Base-by-base conservation (phyloP, 2,113 vertebrate species). In the Varanus salvator region DNA sequence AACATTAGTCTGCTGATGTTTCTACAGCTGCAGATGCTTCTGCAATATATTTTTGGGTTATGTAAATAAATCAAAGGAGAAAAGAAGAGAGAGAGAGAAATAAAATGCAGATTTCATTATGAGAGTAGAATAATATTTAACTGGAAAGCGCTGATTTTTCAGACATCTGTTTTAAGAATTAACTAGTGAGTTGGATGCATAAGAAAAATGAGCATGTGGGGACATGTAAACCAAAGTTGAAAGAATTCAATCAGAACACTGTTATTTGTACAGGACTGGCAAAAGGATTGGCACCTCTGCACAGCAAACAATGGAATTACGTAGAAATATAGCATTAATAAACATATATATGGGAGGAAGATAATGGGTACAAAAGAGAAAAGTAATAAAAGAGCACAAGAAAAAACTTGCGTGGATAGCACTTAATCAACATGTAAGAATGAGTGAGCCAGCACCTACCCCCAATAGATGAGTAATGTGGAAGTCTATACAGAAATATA, bases 171-270 rank as follows among this genome's bases (percentile, higher is more conserved):
- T 91, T 44, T 54, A 69, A 89, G 76, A 87, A 87, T 82, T 72
- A 78, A 1, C 50, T 66, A 34, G 1, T 21, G 6, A 12, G 57
- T 64, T 69, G 29, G 82, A 72, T 15, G 52, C 31, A 48, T n/a
- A 95, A 74, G 57, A 29, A 90, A 93, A 92, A 76, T 0, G 0
- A 89, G 9, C 48, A 86, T 3, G 8, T 3, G 3, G 2, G 5
- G 34, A 92, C 74, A 93, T 71, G 81, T 90, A 94, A 92, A 80
- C 1, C 23, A 12, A 86, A 95, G 68, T 93, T 92, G 90, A 92
- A 92, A 92, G 60, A 88, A 91, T 69, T 72, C 88, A 85, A 78
- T 52, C 60, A 83, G 38, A 50, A 86, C 17, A 21, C 21, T 64
- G 60, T 64, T 83, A 48, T 85, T 23, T 48, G 25, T 21, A 75